Evolutionary conservation across 2,797 vertebrate species (phyloP).

Genomic region (Lophius americanus): DNA sequence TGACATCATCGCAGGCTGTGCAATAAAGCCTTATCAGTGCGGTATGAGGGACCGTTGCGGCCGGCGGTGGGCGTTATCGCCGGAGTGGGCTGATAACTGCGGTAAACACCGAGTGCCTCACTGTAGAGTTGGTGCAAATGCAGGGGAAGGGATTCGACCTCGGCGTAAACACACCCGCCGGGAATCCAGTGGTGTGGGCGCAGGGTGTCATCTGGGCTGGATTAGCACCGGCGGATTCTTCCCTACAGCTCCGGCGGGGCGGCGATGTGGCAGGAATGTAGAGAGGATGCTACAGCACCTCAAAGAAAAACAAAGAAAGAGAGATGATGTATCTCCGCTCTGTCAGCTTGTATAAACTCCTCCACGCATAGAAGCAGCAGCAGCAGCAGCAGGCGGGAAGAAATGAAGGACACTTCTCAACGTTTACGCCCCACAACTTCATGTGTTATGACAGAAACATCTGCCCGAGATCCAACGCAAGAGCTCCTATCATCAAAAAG

Average conservation of each 20-base stretch:
- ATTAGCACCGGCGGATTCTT: slow-evolving; percentile 31
- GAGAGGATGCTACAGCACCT: background rate
- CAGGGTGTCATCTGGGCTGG: slow-evolving; percentile 43
- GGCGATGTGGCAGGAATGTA: slow-evolving; percentile 18
- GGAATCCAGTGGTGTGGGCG: slow-evolving; percentile 24
- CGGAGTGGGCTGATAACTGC: slow-evolving; percentile 44
- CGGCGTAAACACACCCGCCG: slow-evolving; percentile 24
- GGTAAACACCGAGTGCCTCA: slow-evolving; percentile 60
- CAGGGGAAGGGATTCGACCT: slow-evolving; percentile 46
- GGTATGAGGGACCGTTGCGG: slow-evolving; percentile 8
- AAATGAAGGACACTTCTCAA: slow-evolving; percentile 1
- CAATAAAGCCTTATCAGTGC: slow-evolving; percentile 63
- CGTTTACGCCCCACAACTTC: slow-evolving; percentile 43
- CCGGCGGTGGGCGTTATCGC: slow-evolving; percentile 42
- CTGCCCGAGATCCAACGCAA: slow-evolving; percentile 47
- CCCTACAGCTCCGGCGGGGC: slow-evolving; percentile 8
- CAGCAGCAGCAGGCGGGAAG: background rate
- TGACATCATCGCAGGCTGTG: slow-evolving; percentile 55
- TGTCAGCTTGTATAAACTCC: slow-evolving; percentile 28
- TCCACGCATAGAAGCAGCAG: slow-evolving; percentile 20
- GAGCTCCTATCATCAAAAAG: slow-evolving; percentile 18
- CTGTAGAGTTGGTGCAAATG: slow-evolving; percentile 30
- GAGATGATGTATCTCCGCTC: slow-evolving; percentile 20
- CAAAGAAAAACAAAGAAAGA: background rate
- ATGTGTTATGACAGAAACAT: slow-evolving; percentile 66